phyloP scores from a whole-genome alignment of 1,140 invertebrate species.

The Drosophila bocqueti region DNA sequence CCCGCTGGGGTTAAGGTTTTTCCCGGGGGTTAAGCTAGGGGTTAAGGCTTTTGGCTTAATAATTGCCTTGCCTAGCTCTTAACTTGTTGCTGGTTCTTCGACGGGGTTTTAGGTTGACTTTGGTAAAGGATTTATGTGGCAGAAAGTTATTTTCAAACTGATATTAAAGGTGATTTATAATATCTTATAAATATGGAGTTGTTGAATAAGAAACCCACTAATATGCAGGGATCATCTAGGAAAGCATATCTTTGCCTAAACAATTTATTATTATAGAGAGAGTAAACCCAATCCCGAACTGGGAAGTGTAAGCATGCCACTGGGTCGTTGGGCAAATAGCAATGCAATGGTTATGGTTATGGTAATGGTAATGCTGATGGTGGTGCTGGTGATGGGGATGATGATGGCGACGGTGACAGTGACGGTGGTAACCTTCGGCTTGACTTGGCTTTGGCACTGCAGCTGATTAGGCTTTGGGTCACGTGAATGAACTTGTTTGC shows the following conservation, averaged over 20 bases:
- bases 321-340: slow-evolving; percentile 11
- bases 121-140: not conserved
- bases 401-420: not conserved
- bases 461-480: slow-evolving; percentile 56
- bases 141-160: not conserved
- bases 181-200: no score
- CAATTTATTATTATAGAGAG: not conserved
- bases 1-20: slow-evolving; percentile 28
- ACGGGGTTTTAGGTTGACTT: no score
- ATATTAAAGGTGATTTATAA: not conserved
- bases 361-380: slow-evolving; percentile 8
- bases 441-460: slow-evolving; percentile 9
- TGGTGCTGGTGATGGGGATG: slow-evolving; percentile 5
- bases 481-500: slow-evolving; percentile 73
- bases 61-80: slow-evolving; percentile 6
- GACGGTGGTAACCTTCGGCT: slow-evolving; percentile 30
- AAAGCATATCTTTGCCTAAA: not conserved
- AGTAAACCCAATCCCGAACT: not conserved
- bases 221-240: not conserved
- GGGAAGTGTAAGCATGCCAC: slow-evolving; percentile 5
- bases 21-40: not conserved
- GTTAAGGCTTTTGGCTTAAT: slow-evolving; percentile 28
- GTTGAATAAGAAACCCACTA: no score
- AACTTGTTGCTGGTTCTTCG: slow-evolving; percentile 16
- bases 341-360: slow-evolving; percentile 17